phyloP scores from a whole-genome alignment of 2,797 vertebrate genomes.

The Poecilia gillii region DNA sequence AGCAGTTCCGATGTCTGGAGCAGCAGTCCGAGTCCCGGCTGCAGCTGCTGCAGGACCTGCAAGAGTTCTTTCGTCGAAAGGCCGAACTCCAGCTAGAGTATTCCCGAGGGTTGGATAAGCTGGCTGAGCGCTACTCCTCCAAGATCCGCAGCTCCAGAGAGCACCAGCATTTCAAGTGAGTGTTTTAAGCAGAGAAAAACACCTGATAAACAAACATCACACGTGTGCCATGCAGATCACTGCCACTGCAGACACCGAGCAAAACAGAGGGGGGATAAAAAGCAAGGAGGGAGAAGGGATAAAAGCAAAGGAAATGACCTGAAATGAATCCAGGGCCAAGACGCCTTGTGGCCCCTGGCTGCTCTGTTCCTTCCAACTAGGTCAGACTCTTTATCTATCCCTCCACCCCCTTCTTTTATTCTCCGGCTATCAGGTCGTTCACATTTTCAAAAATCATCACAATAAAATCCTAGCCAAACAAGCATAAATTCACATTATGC shows the following conservation, averaged over 20 bases:
- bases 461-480: constrained; percentile 34
- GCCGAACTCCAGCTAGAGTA: constrained; percentile 98
- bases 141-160: constrained; percentile 96
- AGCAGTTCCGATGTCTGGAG: constrained; percentile 98
- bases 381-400: constrained; percentile 69
- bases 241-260: constrained; percentile 22
- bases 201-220: constrained; percentile 32
- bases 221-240: constrained; percentile 47
- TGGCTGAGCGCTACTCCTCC: constrained; percentile 95
- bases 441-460: constrained; percentile 60
- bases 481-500: constrained; percentile 37
- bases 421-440: constrained; percentile 68
- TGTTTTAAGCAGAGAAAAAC: constrained; percentile 15
- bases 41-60: constrained; percentile 97
- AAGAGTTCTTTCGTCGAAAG: constrained; percentile 98
- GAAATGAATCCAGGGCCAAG: constrained; percentile 73
- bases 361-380: constrained; percentile 75
- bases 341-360: constrained; percentile 72
- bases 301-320: constrained; percentile 70
- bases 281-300: constrained; percentile 44
- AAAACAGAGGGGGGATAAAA: constrained; percentile 33
- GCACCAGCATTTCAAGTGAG: constrained; percentile 97
- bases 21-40: constrained; percentile 96
- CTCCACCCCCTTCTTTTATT: constrained; percentile 38
- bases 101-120: constrained; percentile 94